Base-by-base conservation (phyloP, 1,140 invertebrate genomes). In the Dendrolimus punctatus region DNA sequence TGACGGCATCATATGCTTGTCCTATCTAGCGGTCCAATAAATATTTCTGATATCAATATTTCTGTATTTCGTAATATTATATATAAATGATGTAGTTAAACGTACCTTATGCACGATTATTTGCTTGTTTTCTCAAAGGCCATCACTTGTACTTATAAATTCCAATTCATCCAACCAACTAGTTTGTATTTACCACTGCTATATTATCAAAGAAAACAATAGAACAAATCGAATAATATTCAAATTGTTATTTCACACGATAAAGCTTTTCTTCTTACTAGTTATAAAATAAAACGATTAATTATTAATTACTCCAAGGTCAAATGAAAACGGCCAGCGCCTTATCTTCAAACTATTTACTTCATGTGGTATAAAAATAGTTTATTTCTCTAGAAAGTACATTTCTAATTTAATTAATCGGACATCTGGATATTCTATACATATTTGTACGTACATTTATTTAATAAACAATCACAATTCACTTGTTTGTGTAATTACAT, bases 311-410 rank as follows among this genome's bases (percentile, higher is more conserved):
- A 51, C 40, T 38, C 50, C 40, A 56, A 47, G 52, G 53, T 55
- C 43, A 55, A 55, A 51, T 52, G 39, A 66, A 70, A 66, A 78
- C 80, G 73, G 70, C 81, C 74, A 70, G 58, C 76, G 72, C 59
- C 66, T n/a, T 76, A 81, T 57, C 57, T 60, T 68, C 58, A 66
- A 68, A 70, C 73, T 80, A 77, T 77, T 75, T 68, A 70, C 66
- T 71, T 55, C 60, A 65, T 71, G 76, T 73, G 76, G 73, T 85
- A 83, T 62, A 85, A 83, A 85, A 83, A 85, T 82, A 85, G 57
- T 40, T 70, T 74, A 73, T 75, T 66, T 61, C 71, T 56, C 66
- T 76, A 75, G 57, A 72, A 61, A 62, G 62, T 23, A 23, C 23
- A 66, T 78, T 71, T 67, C 60, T 62, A 62, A 57, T 74, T 75